Base-by-base conservation (phyloP, 2,113 vertebrate species). In the Sporophila hypoxantha region DNA sequence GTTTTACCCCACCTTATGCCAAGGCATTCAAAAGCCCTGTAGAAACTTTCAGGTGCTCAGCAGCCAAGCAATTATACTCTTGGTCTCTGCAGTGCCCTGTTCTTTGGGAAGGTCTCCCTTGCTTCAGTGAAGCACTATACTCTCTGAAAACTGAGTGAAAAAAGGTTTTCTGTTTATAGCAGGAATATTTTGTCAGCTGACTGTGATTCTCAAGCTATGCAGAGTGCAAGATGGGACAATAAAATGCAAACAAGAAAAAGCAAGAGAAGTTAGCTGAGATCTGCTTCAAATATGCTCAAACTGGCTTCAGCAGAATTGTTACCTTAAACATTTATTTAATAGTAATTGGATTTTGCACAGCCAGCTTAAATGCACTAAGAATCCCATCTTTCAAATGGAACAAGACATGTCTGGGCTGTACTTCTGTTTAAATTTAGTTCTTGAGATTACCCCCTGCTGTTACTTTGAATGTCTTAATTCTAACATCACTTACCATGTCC, bases 1-100 rank as follows among this genome's bases (percentile, higher is more conserved):
- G 75, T 86, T 89, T 94, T 86, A 90, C 46, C 50, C 62, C 69
- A 80, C 86, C 83, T 94, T 90, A 66, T 84, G 80, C 69, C 77
- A 81, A 87, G 64, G 83, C 46, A 76, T 91, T 88, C 70, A 57
- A 49, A 93, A 80, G 68, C 81, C 66, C 86, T 59, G 41, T 34
- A 85, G 82, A 77, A 88, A 80, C 61, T 49, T 71, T 61, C 53
- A 88, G 82, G 69, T 89, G 57, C 80, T 93, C 69, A 83, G 90
- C 88, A 88, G 85, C 83, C 88, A 83, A 83, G 76, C 61, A 81
- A 81, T 91, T 93, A 82, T 32, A n/a, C 18, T 27, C 68, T n/a
- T 85, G 83, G 83, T 85, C 69, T 81, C 82, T 75, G 53, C 71
- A 82, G 91, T 87, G 71, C 75, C 39, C 79, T 50, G 61, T 71